Evolutionary conservation across 2,888 invertebrate genomes (phyloP).

Genomic region (Trisateles emortualis): DNA sequence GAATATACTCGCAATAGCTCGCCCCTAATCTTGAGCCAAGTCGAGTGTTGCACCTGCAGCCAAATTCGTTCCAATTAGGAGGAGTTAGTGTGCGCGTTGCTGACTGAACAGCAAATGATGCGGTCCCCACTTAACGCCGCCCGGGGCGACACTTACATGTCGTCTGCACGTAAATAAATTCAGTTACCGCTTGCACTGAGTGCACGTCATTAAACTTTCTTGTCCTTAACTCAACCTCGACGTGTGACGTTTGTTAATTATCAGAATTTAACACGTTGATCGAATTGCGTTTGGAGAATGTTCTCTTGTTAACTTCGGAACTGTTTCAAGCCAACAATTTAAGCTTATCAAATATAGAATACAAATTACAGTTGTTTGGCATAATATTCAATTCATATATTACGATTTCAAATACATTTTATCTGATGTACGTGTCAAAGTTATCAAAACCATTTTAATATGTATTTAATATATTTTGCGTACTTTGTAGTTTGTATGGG

Average conservation of each 20-base stretch:
- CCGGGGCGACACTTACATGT: constrained; percentile 77
- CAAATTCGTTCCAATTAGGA: constrained; percentile 86
- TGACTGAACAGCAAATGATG: constrained; percentile 86
- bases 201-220: constrained; percentile 83
- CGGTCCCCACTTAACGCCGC: constrained; percentile 81
- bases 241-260: constrained; percentile 75
- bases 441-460: constrained; percentile 9
- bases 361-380: constrained; percentile 11
- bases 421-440: constrained; percentile 15
- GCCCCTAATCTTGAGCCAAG: constrained; percentile 85
- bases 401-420: constrained; percentile 5
- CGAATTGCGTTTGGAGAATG: constrained; percentile 40
- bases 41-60: constrained; percentile 86
- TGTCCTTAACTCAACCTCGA: constrained; percentile 68
- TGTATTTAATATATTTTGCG: constrained; percentile 20
- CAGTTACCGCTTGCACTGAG: constrained; percentile 77
- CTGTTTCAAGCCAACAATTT: constrained; percentile 24
- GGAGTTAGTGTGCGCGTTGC: constrained; percentile 83
- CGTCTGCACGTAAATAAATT: constrained; percentile 81
- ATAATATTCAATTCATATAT: constrained; percentile 5
- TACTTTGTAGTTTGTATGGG: constrained; percentile 19
- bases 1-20: constrained; percentile 82
- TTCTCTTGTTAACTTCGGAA: constrained; percentile 40
- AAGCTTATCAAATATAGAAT: constrained; percentile 29
- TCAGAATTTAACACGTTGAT: constrained; percentile 62